Base-by-base conservation (phyloP, 2,888 invertebrate genomes). In the Metopia argyrocephala region DNA sequence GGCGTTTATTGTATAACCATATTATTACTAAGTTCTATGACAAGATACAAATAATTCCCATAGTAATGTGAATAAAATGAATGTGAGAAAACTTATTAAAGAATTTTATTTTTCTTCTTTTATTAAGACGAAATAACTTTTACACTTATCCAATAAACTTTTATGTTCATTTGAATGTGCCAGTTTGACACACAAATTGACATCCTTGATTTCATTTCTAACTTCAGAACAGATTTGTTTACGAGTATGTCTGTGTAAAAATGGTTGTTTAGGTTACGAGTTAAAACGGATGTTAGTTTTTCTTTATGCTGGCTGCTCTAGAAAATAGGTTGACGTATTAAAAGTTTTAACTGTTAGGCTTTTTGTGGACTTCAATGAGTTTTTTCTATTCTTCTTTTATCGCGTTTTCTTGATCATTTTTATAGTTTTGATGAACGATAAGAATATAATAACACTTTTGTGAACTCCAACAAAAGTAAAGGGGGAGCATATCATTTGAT, bases 141-240 rank as follows among this genome's bases (percentile, higher is more conserved):
- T 45, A 2, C 71, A 5, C 52, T 31, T 6, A 28, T 28, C 46
- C 38, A 62, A 66, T 18, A 66, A 57, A 50, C 28, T 38, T 6
- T 74, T 31, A 23, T 54, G 23, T 46, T n/a, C 27, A 15, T n/a
- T 45, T 5, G 9, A 38, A 12, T 78, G 69, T 70, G 70, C 81
- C 78, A 78, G 71, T 85, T 85, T 64, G 48, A 64, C 45, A 57
- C 59, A 76, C 64, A 70, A 65, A 65, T 79, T 73, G 46, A 79
- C 76, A 76, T 85, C 65, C 84, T 83, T 84, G 83, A 84, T 86
- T 86, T 84, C 76, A 78, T 82, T 83, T 62, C 74, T 62, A 56
- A 82, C 28, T 59, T 18, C 18, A 48, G 31, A 25, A 12, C 15
- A 15, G 5, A 54, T 7, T 54, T 25, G n/a, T n/a, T n/a, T n/a